phyloP scores from a whole-genome alignment of 2,797 vertebrate species.

The Pseudochaenichthys georgianus region DNA sequence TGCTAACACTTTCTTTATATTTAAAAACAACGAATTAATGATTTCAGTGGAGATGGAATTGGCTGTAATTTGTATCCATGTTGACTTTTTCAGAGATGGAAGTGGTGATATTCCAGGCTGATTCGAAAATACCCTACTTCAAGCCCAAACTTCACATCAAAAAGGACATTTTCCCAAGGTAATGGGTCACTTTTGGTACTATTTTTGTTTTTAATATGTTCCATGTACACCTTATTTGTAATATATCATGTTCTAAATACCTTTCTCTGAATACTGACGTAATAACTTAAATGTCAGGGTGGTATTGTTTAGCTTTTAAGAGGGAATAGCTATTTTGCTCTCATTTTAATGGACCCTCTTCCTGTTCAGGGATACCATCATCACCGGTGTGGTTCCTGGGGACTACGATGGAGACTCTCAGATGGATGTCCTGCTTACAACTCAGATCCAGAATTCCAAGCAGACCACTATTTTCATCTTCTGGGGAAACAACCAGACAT shows the following conservation, averaged over 20 bases:
- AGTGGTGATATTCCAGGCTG: constrained; percentile 93
- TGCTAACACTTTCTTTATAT: background rate
- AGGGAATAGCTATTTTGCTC: background rate
- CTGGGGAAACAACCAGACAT: constrained; percentile 95
- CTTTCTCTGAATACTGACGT: background rate
- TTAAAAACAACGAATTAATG: too few species aligned
- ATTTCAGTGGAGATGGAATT: background rate
- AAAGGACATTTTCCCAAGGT: constrained; percentile 85
- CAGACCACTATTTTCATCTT: constrained; percentile 84
- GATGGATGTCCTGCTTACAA: constrained; percentile 96
- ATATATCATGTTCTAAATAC: background rate
- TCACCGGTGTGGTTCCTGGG: constrained; percentile 96
- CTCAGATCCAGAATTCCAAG: constrained; percentile 53
- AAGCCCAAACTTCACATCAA: constrained; percentile 89
- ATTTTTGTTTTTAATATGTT: background rate
- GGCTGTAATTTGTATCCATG: background rate
- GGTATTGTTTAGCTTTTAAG: background rate
- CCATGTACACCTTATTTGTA: background rate
- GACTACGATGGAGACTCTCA: constrained; percentile 98
- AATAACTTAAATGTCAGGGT: background rate
- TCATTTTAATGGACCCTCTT: background rate
- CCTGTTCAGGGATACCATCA: constrained; percentile 78
- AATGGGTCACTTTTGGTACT: constrained; percentile 26
- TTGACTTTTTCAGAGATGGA: constrained; percentile 87
- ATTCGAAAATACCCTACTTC: constrained; percentile 94